Evolutionary conservation across 2,797 vertebrate species (phyloP).

Genomic region (Lemur catta): DNA sequence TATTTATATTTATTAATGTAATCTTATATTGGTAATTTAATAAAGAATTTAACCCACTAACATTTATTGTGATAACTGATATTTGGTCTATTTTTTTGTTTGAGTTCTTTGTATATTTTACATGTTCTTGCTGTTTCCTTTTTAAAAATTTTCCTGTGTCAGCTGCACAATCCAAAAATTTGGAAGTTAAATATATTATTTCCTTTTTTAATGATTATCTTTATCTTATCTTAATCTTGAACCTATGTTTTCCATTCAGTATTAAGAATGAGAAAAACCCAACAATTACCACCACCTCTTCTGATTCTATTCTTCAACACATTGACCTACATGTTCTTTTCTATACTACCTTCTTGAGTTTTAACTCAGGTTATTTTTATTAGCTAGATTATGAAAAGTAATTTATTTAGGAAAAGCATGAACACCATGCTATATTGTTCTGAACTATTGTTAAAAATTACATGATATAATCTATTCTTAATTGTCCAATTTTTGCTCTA

Average conservation of each 20-base stretch:
- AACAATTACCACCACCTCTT: not conserved
- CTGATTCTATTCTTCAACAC: not conserved
- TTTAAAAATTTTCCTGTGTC: not conserved
- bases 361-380: not conserved
- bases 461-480: not conserved
- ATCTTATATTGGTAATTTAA: not conserved
- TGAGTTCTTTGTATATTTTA: not conserved
- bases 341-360: not conserved
- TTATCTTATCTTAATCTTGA: not conserved
- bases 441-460: not conserved
- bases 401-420: not conserved
- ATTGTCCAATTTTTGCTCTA: not conserved
- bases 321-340: not conserved
- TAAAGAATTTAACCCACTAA: not conserved
- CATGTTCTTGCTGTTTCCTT: not conserved
- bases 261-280: not conserved
- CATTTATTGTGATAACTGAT: not conserved
- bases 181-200: not conserved
- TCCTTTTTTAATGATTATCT: not conserved
- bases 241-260: not conserved
- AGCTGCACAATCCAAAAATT: not conserved
- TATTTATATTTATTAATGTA: not conserved
- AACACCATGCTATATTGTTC: not conserved
- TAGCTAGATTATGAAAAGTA: not conserved
- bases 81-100: not conserved